Percentiles rank a stretch among this genome's conserved stretches.
Evolutionary conservation across 2,797 vertebrate species (phyloP).

Genomic region (Todus mexicanus): DNA sequence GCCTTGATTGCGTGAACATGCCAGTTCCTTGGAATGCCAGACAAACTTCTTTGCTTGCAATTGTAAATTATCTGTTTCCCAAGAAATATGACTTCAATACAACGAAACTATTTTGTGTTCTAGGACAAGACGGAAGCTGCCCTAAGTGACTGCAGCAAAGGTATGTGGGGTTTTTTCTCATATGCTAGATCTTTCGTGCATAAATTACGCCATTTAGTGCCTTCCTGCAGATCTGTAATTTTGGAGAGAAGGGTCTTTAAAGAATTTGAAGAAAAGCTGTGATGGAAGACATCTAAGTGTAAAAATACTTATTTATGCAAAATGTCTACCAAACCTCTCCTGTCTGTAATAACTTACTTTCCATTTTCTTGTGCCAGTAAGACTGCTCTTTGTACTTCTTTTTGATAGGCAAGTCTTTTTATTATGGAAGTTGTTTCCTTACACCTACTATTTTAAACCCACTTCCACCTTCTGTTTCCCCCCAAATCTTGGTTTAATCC

Average conservation of each 20-base stretch:
- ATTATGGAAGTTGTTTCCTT: neutral
- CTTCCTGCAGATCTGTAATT: neutral
- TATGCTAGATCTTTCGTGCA: neutral
- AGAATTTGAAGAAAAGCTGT: neutral
- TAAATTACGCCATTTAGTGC: neutral
- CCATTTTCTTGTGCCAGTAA: neutral
- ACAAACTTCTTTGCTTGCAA: neutral
- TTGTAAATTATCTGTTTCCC: neutral
- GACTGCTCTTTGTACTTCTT: neutral
- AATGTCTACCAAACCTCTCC: neutral
- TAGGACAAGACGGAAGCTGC: slow-evolving; percentile 89
- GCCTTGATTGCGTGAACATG: neutral
- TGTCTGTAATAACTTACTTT: neutral
- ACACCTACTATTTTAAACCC: neutral
- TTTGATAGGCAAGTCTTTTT: neutral
- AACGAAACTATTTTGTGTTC: slow-evolving; percentile 14
- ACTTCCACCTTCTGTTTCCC: neutral
- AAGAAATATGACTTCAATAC: neutral
- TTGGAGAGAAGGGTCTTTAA: neutral
- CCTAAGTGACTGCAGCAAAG: slow-evolving; percentile 90
- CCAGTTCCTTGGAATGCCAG: neutral
- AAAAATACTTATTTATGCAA: neutral
- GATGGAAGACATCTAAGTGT: neutral
- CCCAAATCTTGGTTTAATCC: neutral
- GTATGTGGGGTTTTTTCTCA: slow-evolving; percentile 65